Base-by-base conservation (phyloP, 2,888 invertebrate genomes). In the Apotomis turbidana region DNA sequence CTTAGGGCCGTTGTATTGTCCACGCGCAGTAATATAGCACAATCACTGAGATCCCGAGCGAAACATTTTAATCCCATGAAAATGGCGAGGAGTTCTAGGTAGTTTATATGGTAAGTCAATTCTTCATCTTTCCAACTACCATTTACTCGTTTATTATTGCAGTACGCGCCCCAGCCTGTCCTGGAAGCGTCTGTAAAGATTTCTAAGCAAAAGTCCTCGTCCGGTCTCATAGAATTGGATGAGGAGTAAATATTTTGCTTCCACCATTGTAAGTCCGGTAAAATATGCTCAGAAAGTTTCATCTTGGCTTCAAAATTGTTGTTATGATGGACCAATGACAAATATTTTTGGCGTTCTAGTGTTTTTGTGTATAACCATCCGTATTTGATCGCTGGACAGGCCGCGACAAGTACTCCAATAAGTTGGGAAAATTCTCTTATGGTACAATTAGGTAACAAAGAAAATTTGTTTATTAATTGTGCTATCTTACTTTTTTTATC, bases 281-380 rank as follows among this genome's bases (percentile, higher is more conserved):
- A 51, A 12, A 62, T 62, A 2, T 12, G 6, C 1, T n/a, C n/a
- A 10, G 51, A 6, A 0, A 8, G n/a, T n/a, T 49, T 59, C 0
- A 52, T 38, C 57, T 61, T 68, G 15, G 41, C 13, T 5, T 60
- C 64, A 55, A 54, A 66, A 46, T 69, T 54, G 51, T 68, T 61
- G 15, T 62, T 9, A 6, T 57, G 46, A 52, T 52, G 46, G 15
- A 15, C 15, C 15, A 75, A 15, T 2, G 49, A 41, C n/a, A 76
- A 38, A 13, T 59, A 75, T 66, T 76, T 75, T 57, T 68, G 46
- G 10, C 74, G 41, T 63, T 76, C 76, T 8, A 76, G n/a, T 3
- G 15, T 57, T 41, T 75, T 74, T 5, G 75, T 76, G 36, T 72
- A 75, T 4, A 76, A 6, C 74, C 15, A 15, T 15, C 15, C 15